Evolutionary conservation across 2,113 vertebrate species (phyloP).

Genomic region (Tragelaphus scriptus): DNA sequence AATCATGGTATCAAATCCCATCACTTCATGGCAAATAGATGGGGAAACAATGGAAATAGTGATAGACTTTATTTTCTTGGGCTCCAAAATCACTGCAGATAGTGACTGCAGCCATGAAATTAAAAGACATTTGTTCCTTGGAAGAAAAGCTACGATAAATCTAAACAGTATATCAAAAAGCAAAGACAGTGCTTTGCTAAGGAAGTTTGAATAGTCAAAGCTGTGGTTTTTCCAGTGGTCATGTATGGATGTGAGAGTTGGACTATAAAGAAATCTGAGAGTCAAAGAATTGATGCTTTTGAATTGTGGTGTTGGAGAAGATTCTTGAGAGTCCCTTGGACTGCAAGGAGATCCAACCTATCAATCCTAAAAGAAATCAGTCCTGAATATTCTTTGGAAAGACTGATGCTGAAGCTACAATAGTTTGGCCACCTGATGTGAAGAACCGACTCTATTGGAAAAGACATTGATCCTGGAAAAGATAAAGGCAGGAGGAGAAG

Average conservation of each 20-base stretch:
- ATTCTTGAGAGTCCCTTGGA: neutral
- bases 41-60: neutral
- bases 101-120: neutral
- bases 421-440: neutral
- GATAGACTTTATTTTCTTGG: neutral
- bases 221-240: neutral
- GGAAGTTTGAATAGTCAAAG: neutral
- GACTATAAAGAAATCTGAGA: neutral
- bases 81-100: neutral
- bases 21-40: neutral
- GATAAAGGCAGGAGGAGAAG: neutral
- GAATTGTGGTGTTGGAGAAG: neutral
- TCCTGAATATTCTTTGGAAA: neutral
- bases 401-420: neutral
- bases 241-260: neutral
- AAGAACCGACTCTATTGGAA: rapidly evolving
- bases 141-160: neutral
- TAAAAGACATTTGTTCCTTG: neutral
- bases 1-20: neutral
- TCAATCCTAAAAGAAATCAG: neutral
- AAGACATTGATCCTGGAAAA: neutral
- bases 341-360: neutral
- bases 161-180: neutral
- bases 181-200: neutral
- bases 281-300: neutral